Base-by-base conservation (phyloP, 2,888 invertebrate genomes). In the Tridacna gigas region DNA sequence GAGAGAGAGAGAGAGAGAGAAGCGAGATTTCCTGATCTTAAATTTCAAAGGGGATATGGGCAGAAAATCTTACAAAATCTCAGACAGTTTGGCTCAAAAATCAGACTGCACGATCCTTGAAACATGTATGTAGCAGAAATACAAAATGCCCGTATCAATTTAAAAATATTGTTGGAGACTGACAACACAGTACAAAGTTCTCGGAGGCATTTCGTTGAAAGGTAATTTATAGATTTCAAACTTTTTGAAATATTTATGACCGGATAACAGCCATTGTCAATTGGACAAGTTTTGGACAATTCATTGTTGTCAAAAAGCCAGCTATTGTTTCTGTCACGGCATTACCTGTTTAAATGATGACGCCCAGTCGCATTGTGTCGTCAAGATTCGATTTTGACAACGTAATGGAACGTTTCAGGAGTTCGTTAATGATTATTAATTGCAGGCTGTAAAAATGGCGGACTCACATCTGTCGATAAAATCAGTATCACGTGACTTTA, bases 381-480 rank as follows among this genome's bases (percentile, higher is more conserved):
- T 37, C 37, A 37, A 37, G 37, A 37, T 37, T 37, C 37, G 37
- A 37, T 37, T 37, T 26, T 51, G 71, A 71, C 71, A 71, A 51
- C 22, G 22, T 51, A 71, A 71, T 71, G 48, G 71, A 48, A 25
- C 51, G 71, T 71, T 71, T 71, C 51, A 48, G 12, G 71, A 48
- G n/a, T 22, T 22, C 13, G 45, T 48, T 71, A 71, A 71, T 71
- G 71, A 71, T 71, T 48, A 71, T 71, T 71, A 71, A 51, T 71
- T n/a, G 51, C n/a, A 25, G 71, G 71, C 47, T 51, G 71, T 71
- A 47, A 71, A 71, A 37, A 22, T 71, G 45, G 67, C 37, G 18
- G 63, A 28, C 13, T 45, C n/a, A 67, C 67, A 67, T 67, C 67
- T 67, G 67, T 45, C 45, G 45, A 45, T 45, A 67, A 20, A 56